These are phyloP conservation scores for Polydrusus pterygomalis DNA, from an alignment of 2,888 invertebrate genomes.

Conservation along the genomic window DNA sequence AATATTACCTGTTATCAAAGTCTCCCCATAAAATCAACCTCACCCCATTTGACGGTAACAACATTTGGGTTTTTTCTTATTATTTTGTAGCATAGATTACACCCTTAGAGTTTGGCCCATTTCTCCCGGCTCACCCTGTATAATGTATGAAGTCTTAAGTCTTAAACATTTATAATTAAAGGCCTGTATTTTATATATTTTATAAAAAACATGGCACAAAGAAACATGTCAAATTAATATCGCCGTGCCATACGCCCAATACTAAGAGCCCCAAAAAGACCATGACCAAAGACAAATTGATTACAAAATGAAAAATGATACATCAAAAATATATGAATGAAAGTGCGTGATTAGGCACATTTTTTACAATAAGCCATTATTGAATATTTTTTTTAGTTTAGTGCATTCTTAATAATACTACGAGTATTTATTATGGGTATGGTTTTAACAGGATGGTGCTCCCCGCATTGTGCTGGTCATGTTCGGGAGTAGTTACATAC, in stretches of 20 bases:
- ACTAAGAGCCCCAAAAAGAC: constrained; percentile 47
- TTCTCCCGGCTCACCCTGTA: too few species aligned
- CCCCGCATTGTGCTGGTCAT: too few species aligned
- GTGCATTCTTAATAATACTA: not conserved
- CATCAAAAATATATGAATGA: constrained; percentile 47
- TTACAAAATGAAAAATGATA: constrained; percentile 48
- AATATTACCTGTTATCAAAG: too few species aligned
- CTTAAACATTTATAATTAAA: constrained; percentile 6
- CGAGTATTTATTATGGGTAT: not conserved
- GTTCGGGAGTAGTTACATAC: too few species aligned
- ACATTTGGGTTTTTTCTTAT: too few species aligned
- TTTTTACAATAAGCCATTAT: constrained; percentile 23
- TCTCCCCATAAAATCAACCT: too few species aligned
- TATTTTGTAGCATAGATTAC: too few species aligned
- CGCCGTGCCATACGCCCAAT: constrained; percentile 52
- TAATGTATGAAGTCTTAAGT: too few species aligned
- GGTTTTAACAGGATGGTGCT: too few species aligned
- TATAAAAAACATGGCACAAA: constrained; percentile 45
- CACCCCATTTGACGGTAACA: too few species aligned
- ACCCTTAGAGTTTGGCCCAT: too few species aligned
- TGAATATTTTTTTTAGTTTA: constrained; percentile 11
- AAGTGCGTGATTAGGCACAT: constrained; percentile 33
- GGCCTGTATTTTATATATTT: constrained; percentile 24
- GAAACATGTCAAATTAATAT: constrained; percentile 48
- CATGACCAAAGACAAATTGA: constrained; percentile 55